Percentiles rank a stretch among this genome's conserved stretches.
Conservation (phyloP, 2,888 invertebrate species). For the Troides helena region DNA sequence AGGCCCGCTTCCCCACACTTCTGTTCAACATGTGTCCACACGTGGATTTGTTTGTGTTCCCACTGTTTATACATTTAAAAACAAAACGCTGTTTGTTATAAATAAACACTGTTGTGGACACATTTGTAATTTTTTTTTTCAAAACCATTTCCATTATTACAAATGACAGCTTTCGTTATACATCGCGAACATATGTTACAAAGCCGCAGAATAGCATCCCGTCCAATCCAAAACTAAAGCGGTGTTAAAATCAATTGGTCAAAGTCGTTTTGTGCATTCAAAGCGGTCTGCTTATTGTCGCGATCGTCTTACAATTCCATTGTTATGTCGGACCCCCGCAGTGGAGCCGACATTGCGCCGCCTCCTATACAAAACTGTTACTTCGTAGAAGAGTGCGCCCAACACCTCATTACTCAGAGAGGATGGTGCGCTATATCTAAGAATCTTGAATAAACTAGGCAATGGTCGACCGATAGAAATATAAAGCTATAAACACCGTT, state of each 20-base stretch:
- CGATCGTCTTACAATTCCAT: constrained; percentile 58
- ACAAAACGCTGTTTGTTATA: constrained; percentile 30
- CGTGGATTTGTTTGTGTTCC: constrained; percentile 70
- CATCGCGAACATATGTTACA: constrained; percentile 42
- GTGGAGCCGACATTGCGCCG: constrained; percentile 59
- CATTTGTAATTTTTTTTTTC: background rate
- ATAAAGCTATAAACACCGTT: constrained; percentile 51
- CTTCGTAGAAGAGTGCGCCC: constrained; percentile 44
- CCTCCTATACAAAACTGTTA: constrained; percentile 45
- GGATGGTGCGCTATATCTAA: background rate
- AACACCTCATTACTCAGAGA: constrained; percentile 22
- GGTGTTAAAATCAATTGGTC: constrained; percentile 75
- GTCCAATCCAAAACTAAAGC: constrained; percentile 47
- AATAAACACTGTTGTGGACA: constrained; percentile 31
- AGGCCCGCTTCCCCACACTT: constrained; percentile 63
- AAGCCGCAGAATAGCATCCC: constrained; percentile 33
- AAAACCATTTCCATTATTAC: background rate
- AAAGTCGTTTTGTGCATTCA: constrained; percentile 68
- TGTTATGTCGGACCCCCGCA: constrained; percentile 64
- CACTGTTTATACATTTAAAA: constrained; percentile 59
- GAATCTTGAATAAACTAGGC: background rate
- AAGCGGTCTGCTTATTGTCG: constrained; percentile 42
- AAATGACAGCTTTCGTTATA: constrained; percentile 42
- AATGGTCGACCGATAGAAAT: constrained; percentile 22
- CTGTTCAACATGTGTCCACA: constrained; percentile 64